Evolutionary conservation across 2,113 vertebrate species (phyloP).

Genomic region (Poeciliopsis prolifica): DNA sequence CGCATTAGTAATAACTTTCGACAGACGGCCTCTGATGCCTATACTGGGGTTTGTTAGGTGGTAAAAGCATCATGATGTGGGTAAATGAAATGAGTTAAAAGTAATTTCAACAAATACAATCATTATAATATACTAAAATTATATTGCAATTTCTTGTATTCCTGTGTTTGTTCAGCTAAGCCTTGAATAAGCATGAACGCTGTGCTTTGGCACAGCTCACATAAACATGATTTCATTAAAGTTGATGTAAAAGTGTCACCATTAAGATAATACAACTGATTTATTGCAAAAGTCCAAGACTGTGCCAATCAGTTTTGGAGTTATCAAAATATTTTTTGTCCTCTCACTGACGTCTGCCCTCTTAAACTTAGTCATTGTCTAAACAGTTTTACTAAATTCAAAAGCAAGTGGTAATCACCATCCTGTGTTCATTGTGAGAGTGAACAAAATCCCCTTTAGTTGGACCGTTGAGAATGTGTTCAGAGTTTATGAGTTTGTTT

Average conservation of each 20-base stretch:
- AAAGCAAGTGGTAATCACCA: not conserved
- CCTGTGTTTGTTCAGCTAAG: not conserved
- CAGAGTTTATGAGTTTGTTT: conserved; percentile 49
- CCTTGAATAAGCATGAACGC: not conserved
- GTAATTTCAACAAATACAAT: not conserved
- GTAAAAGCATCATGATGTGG: not conserved
- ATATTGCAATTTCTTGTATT: not conserved
- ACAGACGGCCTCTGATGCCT: not conserved
- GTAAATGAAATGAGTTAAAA: not conserved
- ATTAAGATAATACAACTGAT: not conserved
- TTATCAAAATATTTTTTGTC: not conserved
- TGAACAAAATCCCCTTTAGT: conserved; percentile 4
- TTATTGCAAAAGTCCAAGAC: not conserved
- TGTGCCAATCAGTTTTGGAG: not conserved
- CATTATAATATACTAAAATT: not conserved
- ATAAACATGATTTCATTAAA: not conserved
- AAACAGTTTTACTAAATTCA: not conserved
- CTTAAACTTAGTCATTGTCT: not conserved
- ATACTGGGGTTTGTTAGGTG: not conserved
- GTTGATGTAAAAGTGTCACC: not conserved
- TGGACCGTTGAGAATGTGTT: conserved; percentile 29
- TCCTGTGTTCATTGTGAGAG: not conserved
- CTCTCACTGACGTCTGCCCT: not conserved
- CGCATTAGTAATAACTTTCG: not conserved
- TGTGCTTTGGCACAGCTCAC: not conserved